These are phyloP conservation scores for Apantesis nais DNA, from an alignment of 2,888 invertebrate species.

Conservation along the genomic window DNA sequence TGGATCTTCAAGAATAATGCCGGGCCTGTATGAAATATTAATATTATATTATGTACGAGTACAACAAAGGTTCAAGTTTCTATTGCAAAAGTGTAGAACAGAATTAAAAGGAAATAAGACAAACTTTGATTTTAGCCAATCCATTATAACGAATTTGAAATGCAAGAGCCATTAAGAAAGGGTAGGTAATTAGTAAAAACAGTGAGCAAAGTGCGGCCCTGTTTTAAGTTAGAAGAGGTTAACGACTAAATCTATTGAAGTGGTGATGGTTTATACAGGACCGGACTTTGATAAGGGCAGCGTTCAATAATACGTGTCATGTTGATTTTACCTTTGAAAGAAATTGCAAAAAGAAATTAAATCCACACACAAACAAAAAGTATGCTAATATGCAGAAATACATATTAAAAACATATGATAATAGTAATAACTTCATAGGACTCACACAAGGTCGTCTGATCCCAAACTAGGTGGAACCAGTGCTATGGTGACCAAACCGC, in stretches of 20 bases:
- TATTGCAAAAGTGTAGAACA: neutral
- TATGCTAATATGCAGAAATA: no score
- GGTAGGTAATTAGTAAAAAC: conserved; percentile 31
- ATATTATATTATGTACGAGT: neutral
- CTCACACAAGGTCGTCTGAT: no score
- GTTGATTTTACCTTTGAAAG: neutral
- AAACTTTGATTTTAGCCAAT: conserved; percentile 23
- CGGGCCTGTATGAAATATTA: neutral
- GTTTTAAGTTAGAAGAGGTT: conserved; percentile 42
- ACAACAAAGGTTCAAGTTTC: neutral
- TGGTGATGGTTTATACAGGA: conserved; percentile 25
- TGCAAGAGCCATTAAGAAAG: conserved; percentile 29
- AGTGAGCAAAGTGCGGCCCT: conserved; percentile 25
- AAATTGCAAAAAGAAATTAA: neutral
- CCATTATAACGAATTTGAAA: conserved; percentile 33
- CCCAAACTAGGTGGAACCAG: no score
- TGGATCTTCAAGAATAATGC: no score
- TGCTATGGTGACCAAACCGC: no score
- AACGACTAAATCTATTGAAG: conserved; percentile 43
- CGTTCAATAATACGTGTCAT: no score
- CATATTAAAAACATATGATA: no score
- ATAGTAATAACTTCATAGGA: no score
- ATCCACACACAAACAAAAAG: no score
- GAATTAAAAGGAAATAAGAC: conserved; percentile 9
- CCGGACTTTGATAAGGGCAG: conserved; percentile 13